A percentile compares a stretch with the other conserved stretches of the same genome.
These are phyloP conservation scores for Acrobasis consociella DNA, from an alignment of 2,888 invertebrate genomes.

Conservation along the genomic window DNA sequence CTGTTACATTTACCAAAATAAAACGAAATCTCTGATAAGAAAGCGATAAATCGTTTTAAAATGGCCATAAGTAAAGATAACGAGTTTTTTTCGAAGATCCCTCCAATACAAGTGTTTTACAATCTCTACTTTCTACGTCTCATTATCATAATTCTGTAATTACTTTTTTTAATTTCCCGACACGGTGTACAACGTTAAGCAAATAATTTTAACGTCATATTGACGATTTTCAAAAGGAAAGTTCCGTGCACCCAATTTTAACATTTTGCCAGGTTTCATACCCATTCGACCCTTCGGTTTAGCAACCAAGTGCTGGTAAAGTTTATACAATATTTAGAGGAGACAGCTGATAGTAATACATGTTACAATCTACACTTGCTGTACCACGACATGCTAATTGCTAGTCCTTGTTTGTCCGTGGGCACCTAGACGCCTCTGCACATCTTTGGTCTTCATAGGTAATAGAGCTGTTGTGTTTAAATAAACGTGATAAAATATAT, in stretches of 20 bases:
- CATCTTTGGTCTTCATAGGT: no score
- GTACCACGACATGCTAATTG: no score
- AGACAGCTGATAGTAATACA: no score
- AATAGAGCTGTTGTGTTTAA: no score
- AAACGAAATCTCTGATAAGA: not conserved
- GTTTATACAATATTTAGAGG: no score
- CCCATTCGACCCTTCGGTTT: no score
- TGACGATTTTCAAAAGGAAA: constrained; percentile 15
- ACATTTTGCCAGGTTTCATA: not conserved
- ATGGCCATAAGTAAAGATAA: not conserved
- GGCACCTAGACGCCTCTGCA: no score
- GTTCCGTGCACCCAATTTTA: constrained; percentile 4
- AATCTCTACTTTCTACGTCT: constrained; percentile 15
- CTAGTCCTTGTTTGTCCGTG: no score
- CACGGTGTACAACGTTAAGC: not conserved
- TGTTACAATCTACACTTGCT: no score
- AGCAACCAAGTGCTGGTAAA: no score
- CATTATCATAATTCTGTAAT: constrained; percentile 17
- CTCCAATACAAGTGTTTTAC: constrained; percentile 2
- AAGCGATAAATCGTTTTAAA: not conserved
- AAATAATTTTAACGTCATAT: constrained; percentile 4
- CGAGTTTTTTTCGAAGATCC: not conserved
- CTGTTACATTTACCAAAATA: no score
- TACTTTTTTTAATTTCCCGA: constrained; percentile 11
- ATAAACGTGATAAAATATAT: no score